A percentile compares a stretch with the other conserved stretches of the same genome.
phyloP scores from a whole-genome alignment of 2,113 vertebrate genomes.

The zebrafish (Danio rerio) region GRCz12tu NC_133178.1:37604501-37605000 shows the following conservation, averaged over 20 bases:
- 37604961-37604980: background rate
- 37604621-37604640: no score
- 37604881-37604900: background rate
- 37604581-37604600: no score
- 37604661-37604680: no score
- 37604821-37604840: slow-evolving; percentile 33
- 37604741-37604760: background rate
- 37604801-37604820: background rate
- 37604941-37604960: background rate
- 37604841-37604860: background rate
- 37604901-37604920: background rate
- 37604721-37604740: background rate
- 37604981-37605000: background rate
- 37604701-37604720: no score
- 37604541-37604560: no score
- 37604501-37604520: no score
- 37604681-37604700: no score
- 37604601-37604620: no score
- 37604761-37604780: background rate
- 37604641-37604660: no score
- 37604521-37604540: no score
- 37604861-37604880: background rate
- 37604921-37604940: background rate
- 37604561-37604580: no score
- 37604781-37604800: no score